Base-by-base conservation (phyloP, 2,888 invertebrate species). In the Agriotes lineatus region DNA sequence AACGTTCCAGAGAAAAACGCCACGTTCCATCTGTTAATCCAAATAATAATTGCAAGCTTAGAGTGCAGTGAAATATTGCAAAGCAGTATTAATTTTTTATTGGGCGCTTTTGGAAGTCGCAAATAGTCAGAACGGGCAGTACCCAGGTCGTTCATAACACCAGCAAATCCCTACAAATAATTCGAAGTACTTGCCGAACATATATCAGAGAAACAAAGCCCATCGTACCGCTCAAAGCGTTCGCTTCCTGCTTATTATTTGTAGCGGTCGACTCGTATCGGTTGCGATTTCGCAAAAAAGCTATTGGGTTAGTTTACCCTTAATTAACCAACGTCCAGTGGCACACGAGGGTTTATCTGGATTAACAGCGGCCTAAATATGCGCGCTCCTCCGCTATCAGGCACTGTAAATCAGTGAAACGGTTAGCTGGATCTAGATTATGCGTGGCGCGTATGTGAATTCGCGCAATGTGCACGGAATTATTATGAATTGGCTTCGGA, bases 291-390 rank as follows among this genome's bases (percentile, higher is more conserved):
- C 50, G 45, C 60, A 64, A 64, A 69, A 69, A 69, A 69, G 59
- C 64, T 56, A 69, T 69, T 65, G 69, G 69, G 64, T 69, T 68
- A 65, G 69, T 69, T 69, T 69, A 69, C 69, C 65, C 69, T 69
- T 69, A 69, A 69, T 69, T 69, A 69, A 69, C 59, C 69, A 65
- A 45, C 64, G 69, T 69, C 69, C 69, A 65, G 64, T 65, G 54
- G 65, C 69, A 65, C 64, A 69, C 68, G 68, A 69, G 69, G 64
- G 69, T 59, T 69, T 69, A 69, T 69, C 69, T 60, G 69, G 69
- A 69, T 69, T 64, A 69, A 61, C 69, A 56, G 69, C 60, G 64
- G 69, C 64, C 69, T 69, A 69, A 69, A 69, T 69, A 69, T 69
- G 69, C 69, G 65, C 64, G 64, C 39, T 59, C 45, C 58, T 65